A percentile compares a stretch with the other conserved stretches of the same genome.
Evolutionary conservation across 1,140 invertebrate genomes (phyloP).

Genomic region (Apis florea): DNA sequence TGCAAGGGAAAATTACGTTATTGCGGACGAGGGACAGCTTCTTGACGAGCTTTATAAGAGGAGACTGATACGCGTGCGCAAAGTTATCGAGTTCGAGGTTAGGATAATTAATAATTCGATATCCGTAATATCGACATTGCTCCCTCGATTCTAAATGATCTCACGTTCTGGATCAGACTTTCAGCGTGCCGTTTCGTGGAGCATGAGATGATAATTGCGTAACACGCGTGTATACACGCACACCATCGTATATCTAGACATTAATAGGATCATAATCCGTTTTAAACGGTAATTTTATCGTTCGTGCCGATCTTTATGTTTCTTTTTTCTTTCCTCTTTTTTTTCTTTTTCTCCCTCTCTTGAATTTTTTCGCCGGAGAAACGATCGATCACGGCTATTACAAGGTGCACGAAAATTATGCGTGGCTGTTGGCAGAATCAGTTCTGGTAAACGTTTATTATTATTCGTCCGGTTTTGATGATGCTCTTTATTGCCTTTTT

Average conservation of each 20-base stretch:
- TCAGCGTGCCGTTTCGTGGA: not conserved
- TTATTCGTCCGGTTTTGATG: not conserved
- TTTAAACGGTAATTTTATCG: slow-evolving; percentile 38
- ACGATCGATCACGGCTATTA: slow-evolving; percentile 8
- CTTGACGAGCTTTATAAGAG: slow-evolving; percentile 34
- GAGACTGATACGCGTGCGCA: slow-evolving; percentile 30
- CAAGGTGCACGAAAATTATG: not conserved
- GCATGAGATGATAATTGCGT: slow-evolving; percentile 12
- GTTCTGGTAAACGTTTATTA: not conserved
- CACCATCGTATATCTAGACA: not conserved
- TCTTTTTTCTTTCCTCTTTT: not conserved
- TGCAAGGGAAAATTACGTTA: not conserved
- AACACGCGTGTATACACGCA: slow-evolving; percentile 11
- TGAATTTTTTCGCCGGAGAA: not conserved
- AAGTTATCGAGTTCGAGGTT: slow-evolving; percentile 49
- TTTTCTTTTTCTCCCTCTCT: not conserved
- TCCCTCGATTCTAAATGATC: slow-evolving; percentile 54
- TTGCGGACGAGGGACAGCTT: not conserved
- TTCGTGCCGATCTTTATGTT: not conserved
- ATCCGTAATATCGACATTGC: slow-evolving; percentile 44
- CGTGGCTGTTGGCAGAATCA: not conserved
- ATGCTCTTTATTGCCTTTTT: not conserved
- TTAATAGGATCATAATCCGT: slow-evolving; percentile 29
- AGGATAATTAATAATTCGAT: slow-evolving; percentile 63
- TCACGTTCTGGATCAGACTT: slow-evolving; percentile 53